Base-by-base conservation (phyloP, 2,888 invertebrate species). In the Platynereis dumerilii region DNA sequence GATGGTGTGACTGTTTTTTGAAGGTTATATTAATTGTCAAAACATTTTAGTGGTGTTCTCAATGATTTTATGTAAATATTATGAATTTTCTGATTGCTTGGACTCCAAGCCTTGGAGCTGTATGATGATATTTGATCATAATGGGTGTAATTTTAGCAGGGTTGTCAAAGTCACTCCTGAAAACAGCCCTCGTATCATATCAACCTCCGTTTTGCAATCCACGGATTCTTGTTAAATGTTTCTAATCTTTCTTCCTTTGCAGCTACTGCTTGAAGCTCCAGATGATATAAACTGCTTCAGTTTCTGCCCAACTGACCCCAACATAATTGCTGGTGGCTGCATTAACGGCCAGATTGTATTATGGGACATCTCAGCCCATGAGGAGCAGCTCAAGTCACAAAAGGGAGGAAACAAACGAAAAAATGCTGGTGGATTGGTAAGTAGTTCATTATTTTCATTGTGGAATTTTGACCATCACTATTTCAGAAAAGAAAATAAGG, bases 271-370 rank as follows among this genome's bases (percentile, higher is more conserved):
- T 29, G 84, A 85, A 68, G 83, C 84, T 2, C 84, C 84, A 27
- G 84, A 84, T 68, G 84, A 84, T 65, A 80, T 85, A 29, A 72
- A 77, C 68, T 79, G 80, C 69, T 85, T 85, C 72, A 75, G 80
- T 72, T 84, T 84, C 69, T 77, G 75, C 65, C 83, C 83, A 0
- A 75, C 81, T 0, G 80, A 84, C 66, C 79, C 82, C 1, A 80
- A 83, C 72, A 75, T 81, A 27, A 76, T 85, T 5, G 82, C 77
- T 52, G 84, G 83, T 20, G 85, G 85, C n/a, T 85, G 84, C 69
- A 76, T 80, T 60, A 85, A 84, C 71, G 85, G 84, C 0, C 83
- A 83, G 74, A 72, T 85, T n/a, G 82, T 84, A 27, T 61, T 85
- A 60, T 85, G 84, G 84, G 84, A 85, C 73, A 82, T 83, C 44